A percentile compares a stretch with the other conserved stretches of the same genome.
Conservation (phyloP, 1,140 invertebrate species). For the Riptortus pedestris region DNA sequence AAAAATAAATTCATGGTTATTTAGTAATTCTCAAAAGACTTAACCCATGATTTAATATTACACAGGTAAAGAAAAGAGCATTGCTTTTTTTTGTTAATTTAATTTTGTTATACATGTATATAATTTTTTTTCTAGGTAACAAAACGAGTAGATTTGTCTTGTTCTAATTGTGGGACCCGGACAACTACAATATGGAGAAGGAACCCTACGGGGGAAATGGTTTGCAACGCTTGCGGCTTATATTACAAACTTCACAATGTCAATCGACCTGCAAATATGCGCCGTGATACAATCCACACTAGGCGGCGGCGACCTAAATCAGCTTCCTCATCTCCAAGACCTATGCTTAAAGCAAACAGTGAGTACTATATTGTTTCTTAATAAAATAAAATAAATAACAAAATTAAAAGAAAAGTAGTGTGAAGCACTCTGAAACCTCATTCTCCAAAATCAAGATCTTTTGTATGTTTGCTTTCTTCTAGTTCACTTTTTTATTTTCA, state of each 20-base stretch:
- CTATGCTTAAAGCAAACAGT: background rate
- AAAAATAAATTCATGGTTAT: too few relatives aligned
- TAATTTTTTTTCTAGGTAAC: constrained; percentile 28
- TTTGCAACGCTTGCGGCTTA: constrained; percentile 88
- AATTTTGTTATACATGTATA: background rate
- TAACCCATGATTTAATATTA: too few relatives aligned
- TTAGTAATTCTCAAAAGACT: too few relatives aligned
- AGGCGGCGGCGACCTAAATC: constrained; percentile 76
- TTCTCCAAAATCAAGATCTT: too few relatives aligned
- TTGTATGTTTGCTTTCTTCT: too few relatives aligned
- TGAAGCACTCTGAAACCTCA: background rate
- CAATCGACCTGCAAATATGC: constrained; percentile 84
- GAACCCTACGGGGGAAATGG: constrained; percentile 80
- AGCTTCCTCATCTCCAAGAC: constrained; percentile 37
- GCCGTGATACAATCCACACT: constrained; percentile 93
- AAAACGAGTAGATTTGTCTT: constrained; percentile 56
- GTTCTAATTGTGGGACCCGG: constrained; percentile 74
- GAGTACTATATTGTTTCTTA: constrained; percentile 2
- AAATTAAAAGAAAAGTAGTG: constrained; percentile 37
- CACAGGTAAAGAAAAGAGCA: too few relatives aligned
- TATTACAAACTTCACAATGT: constrained; percentile 89
- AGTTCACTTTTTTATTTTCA: too few relatives aligned
- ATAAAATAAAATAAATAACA: too few relatives aligned
- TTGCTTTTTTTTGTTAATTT: too few relatives aligned
- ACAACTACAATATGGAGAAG: constrained; percentile 88